Evolutionary conservation across 2,888 invertebrate species (phyloP), one percentile per base, ranked within the genome.

Genomic region (Polietes domitor): DNA sequence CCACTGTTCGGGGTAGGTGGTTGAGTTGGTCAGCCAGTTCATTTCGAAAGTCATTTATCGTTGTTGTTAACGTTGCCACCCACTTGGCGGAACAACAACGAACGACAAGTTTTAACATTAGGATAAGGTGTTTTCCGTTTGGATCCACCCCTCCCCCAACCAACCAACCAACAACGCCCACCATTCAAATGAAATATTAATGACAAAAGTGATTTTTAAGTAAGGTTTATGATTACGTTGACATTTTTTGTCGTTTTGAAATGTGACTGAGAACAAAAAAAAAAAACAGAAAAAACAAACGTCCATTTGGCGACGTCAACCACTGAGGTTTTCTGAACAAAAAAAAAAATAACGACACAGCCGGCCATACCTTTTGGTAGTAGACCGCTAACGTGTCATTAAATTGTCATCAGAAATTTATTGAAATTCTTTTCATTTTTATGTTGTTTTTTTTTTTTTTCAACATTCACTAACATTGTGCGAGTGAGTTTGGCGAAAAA

Each of bases 191-290:
- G 84, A 84, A 85, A 75, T 80, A 84, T 85, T 85, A 84, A 85
- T 85, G 84, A 82, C 85, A 84, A 85, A 85, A 85, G 85, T 85
- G 85, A 84, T 85, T 85, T 85, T 85, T 85, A 85, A 84, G 50
- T 78, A 84, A 85, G 63, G 84, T 82, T 84, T 75, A 75, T 82
- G 82, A 80, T 82, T 84, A 83, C 83, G 79, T 77, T 77, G 76
- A 80, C 79, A 83, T 85, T 81, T 85, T 82, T 82, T 71, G 28
- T 63, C 70, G 24, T 41, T 50, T 74, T 41, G 28, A 61, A 68
- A 68, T 43, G 41, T 41, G 37, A 41, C 41, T 2, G 9, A 7
- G 32, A 9, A 32, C 9, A 32, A 4, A n/a, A n/a, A n/a, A n/a
- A n/a, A n/a, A n/a, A n/a, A n/a, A n/a, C n/a, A n/a, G 32, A 32